These are phyloP conservation scores for Pogonophryne albipinna DNA, from an alignment of 2,797 vertebrate genomes.

Conservation along the genomic window DNA sequence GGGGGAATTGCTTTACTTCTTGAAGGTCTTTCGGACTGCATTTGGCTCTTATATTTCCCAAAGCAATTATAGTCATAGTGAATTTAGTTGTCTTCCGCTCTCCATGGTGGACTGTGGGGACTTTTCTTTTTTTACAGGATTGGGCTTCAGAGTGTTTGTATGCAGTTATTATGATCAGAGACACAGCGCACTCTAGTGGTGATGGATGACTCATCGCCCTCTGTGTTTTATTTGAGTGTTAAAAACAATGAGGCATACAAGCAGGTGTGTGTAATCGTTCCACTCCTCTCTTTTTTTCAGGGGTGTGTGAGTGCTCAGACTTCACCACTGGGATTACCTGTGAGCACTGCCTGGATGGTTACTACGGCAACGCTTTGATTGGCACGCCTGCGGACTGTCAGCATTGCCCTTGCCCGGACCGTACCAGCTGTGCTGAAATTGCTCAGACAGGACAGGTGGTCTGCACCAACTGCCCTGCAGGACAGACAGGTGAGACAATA, in stretches of 20 bases:
- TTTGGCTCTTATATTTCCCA: slow-evolving; percentile 79
- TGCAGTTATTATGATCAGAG: slow-evolving; percentile 56
- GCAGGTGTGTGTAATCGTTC: slow-evolving; percentile 28
- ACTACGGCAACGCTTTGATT: slow-evolving; percentile 89
- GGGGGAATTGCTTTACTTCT: slow-evolving; percentile 74
- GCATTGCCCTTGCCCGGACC: slow-evolving; percentile 91
- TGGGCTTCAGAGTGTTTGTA: slow-evolving; percentile 32
- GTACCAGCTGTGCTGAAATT: slow-evolving; percentile 85
- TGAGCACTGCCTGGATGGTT: slow-evolving; percentile 89
- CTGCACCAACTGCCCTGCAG: slow-evolving; percentile 90
- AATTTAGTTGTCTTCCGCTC: slow-evolving; percentile 78
- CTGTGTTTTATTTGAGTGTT: background rate
- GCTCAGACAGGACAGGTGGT: slow-evolving; percentile 86
- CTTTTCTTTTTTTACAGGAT: background rate
- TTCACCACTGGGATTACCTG: slow-evolving; percentile 90
- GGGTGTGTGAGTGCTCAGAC: slow-evolving; percentile 89
- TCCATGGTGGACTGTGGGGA: slow-evolving; percentile 61
- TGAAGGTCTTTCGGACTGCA: slow-evolving; percentile 77
- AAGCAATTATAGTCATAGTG: slow-evolving; percentile 81
- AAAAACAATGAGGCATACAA: slow-evolving; percentile 12
- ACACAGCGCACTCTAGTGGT: slow-evolving; percentile 80
- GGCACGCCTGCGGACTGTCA: slow-evolving; percentile 86
- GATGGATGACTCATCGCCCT: slow-evolving; percentile 10
- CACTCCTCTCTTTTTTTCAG: slow-evolving; percentile 76
- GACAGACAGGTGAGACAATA: slow-evolving; percentile 89